Evolutionary conservation across 1,140 invertebrate species (phyloP).

Genomic region (Scylla paramamosain): DNA sequence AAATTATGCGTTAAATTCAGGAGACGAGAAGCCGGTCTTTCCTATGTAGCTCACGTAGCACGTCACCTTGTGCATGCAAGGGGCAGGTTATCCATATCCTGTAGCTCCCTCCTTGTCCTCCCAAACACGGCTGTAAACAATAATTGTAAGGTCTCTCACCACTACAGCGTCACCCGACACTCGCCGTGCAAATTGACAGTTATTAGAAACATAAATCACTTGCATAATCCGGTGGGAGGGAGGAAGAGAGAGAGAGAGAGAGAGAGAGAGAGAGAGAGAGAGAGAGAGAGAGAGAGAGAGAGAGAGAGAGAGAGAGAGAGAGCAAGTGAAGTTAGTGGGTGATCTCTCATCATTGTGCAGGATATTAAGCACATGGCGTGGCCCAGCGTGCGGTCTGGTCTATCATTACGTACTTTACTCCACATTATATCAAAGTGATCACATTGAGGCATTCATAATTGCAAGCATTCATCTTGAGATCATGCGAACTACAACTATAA

Average conservation of each 20-base stretch:
- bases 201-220: slow-evolving; percentile 32
- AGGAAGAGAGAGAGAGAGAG: slow-evolving; percentile 51
- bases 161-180: slow-evolving; percentile 21
- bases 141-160: not conserved
- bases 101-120: not conserved
- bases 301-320: slow-evolving; percentile 35
- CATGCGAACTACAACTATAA: slow-evolving; percentile 34
- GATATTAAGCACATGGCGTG: slow-evolving; percentile 34
- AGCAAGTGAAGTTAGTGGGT: slow-evolving; percentile 1
- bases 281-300: slow-evolving; percentile 49
- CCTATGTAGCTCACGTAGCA: not conserved
- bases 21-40: not conserved
- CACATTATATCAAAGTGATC: slow-evolving; percentile 59
- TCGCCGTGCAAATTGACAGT: not conserved
- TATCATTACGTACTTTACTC: slow-evolving; percentile 60
- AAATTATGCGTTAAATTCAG: not conserved
- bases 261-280: slow-evolving; percentile 50
- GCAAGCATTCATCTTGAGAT: slow-evolving; percentile 38
- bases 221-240: not conserved
- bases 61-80: not conserved
- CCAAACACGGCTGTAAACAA: not conserved
- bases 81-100: not conserved
- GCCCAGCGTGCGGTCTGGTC: slow-evolving; percentile 31
- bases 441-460: slow-evolving; percentile 39
- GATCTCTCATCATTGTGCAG: slow-evolving; percentile 56